Evolutionary conservation across 2,888 invertebrate genomes (phyloP), one percentile per base, ranked within the genome.

Genomic region (Caenorhabditis wallacei): DNA sequence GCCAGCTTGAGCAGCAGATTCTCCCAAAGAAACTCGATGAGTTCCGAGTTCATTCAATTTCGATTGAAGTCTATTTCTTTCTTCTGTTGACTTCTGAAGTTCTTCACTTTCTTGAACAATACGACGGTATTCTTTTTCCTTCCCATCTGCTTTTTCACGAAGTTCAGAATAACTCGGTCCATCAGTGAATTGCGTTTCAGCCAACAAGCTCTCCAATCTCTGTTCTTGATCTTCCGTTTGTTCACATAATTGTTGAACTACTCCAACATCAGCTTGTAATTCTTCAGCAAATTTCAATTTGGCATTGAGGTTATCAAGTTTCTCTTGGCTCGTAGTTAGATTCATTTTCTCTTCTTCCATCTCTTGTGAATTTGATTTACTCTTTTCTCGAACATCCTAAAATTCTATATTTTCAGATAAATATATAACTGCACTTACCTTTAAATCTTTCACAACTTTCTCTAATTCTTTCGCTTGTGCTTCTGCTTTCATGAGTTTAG

Each of bases 251-350:
- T 66, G 40, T 54, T 87, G 84, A 74, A 86, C 81, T 7, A 86
- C 59, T 4, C 84, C 82, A 4, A 84, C 84, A 43, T 87, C 87
- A 4, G 80, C 54, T 57, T 86, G 82, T 11, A 82, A 40, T n/a
- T 48, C 68, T 61, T 81, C 68, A 8, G 72, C 59, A 0, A 79
- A 18, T 54, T 69, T 59, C 3, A 74, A 16, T 20, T 69, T 69
- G 0, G 7, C 40, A n/a, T 78, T 69, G 35, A 78, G 1, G 0
- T 1, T 30, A 2, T 43, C 63, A 13, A 78, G 22, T 30, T 56
- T 46, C 20, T 22, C 46, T 46, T 80, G 57, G 16, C 66, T 68
- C 18, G 13, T 53, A 20, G 24, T 20, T 24, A 71, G 22, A 18
- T n/a, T 59, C 35, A 40, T 53, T 51, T 57, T 70, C 53, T 66